These are phyloP conservation scores for Ramphastos sulfuratus DNA, from an alignment of 2,113 vertebrate species.

Conservation along the genomic window DNA sequence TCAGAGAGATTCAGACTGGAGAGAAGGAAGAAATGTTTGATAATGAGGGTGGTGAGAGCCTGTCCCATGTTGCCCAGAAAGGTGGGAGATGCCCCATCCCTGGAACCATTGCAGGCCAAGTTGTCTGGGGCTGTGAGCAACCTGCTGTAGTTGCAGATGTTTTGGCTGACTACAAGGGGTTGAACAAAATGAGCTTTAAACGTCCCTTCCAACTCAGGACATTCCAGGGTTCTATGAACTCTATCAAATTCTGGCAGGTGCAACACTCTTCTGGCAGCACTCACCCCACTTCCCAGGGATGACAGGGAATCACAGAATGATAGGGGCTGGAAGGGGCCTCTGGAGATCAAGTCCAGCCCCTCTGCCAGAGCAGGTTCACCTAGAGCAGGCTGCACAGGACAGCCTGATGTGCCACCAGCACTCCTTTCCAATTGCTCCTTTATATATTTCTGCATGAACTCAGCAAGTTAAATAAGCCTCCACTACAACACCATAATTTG, in stretches of 20 bases:
- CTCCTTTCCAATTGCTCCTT: accelerated
- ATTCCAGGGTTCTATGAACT: background rate
- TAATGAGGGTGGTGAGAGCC: background rate
- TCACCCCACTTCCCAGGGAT: accelerated
- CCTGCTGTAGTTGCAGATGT: background rate
- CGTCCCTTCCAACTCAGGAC: background rate
- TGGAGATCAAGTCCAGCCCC: too few relatives aligned
- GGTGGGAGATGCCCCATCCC: background rate
- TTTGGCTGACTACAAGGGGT: background rate
- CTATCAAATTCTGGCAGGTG: accelerated
- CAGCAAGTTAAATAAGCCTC: background rate
- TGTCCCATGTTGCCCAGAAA: background rate
- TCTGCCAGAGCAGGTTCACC: too few relatives aligned
- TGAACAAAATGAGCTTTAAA: background rate
- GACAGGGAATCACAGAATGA: too few relatives aligned
- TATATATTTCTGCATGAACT: accelerated
- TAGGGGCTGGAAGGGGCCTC: too few relatives aligned
- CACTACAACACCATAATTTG: accelerated
- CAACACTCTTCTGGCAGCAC: too few relatives aligned
- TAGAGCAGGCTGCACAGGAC: too few relatives aligned
- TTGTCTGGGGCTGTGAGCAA: background rate
- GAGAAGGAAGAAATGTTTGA: background rate
- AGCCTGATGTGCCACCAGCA: background rate
- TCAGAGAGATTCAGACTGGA: background rate
- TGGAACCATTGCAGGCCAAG: background rate